Evolutionary conservation across 2,797 vertebrate genomes (phyloP), one percentile per base, ranked within the genome.

Genomic region (Diplodus puntazzo): DNA sequence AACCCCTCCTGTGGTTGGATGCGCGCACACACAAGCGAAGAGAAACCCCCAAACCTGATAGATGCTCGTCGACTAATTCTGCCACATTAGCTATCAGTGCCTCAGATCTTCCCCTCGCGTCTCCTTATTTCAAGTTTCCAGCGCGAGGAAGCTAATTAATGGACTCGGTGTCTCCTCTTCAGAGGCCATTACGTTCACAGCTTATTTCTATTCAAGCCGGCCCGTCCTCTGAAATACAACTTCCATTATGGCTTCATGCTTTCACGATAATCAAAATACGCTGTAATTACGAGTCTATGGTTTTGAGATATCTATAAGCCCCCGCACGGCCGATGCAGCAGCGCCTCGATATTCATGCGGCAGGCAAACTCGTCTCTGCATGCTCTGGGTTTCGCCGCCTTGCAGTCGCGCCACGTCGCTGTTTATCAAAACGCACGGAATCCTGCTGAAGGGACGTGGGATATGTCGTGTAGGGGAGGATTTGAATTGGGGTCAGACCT

Each of bases 141-240:
- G 62, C 87, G 85, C 45, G 55, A 48, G 63, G 49, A 78, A 88
- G 81, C 80, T 86, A 88, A 90, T 92, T 89, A 89, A 88, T 84
- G 58, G 77, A 87, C 82, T 87, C 79, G 21, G 10, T 82, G 81
- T 81, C 79, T 87, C 60, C 73, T 86, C 81, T 88, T 87, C 80
- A 81, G 82, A 85, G 77, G 69, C 80, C 79, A 78, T 88, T 88
- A 84, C 63, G 87, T 82, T 75, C 79, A 54, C 69, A 58, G 79
- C 82, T 77, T 73, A 88, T 92, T 83, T 68, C 77, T 69, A 84
- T 88, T 89, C 83, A 81, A 69, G 86, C 66, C 50, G 79, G 58
- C 62, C 43, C 49, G 0, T 65, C 77, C 59, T 73, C 61, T 75
- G 73, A 85, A 86, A 87, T 77, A 69, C 81, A 78, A 65, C 86